These are phyloP conservation scores for Drosophila lacicola DNA, from an alignment of 2,888 invertebrate genomes.

Conservation along the genomic window DNA sequence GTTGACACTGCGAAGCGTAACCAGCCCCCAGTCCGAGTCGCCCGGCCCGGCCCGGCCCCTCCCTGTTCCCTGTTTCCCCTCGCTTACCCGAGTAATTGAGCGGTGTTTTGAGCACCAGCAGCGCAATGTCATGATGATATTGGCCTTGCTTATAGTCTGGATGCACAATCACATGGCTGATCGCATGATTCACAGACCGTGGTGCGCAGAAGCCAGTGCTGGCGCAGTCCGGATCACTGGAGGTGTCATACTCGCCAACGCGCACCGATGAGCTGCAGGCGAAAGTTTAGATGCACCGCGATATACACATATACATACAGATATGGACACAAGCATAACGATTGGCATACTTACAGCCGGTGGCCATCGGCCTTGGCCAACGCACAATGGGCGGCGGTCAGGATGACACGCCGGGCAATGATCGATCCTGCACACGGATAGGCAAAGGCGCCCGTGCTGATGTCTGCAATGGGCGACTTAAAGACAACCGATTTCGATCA, in stretches of 20 bases:
- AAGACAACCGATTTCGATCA: neutral
- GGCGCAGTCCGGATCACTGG: slow-evolving; percentile 91
- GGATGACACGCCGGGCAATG: slow-evolving; percentile 87
- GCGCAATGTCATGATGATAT: slow-evolving; percentile 90
- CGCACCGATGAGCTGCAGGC: slow-evolving; percentile 88
- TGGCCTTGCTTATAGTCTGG: slow-evolving; percentile 90
- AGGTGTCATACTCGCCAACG: slow-evolving; percentile 90
- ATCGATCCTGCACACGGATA: slow-evolving; percentile 92
- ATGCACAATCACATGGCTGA: slow-evolving; percentile 91
- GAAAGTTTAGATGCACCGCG: slow-evolving; percentile 13
- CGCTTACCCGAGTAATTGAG: slow-evolving; percentile 88
- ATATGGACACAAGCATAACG: neutral
- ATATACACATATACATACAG: too few relatives aligned
- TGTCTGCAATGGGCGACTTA: slow-evolving; percentile 85
- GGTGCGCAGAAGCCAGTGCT: slow-evolving; percentile 90
- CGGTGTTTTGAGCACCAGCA: slow-evolving; percentile 89
- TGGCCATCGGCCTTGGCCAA: slow-evolving; percentile 91
- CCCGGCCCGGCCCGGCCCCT: neutral
- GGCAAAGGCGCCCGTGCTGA: slow-evolving; percentile 88
- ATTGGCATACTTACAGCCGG: slow-evolving; percentile 88
- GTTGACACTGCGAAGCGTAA: slow-evolving; percentile 62
- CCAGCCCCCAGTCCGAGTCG: neutral
- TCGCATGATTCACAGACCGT: slow-evolving; percentile 89
- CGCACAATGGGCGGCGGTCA: slow-evolving; percentile 93
- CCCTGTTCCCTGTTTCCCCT: neutral